Conservation (phyloP, 2,888 invertebrate genomes). For the Pasiphila rectangulata region DNA sequence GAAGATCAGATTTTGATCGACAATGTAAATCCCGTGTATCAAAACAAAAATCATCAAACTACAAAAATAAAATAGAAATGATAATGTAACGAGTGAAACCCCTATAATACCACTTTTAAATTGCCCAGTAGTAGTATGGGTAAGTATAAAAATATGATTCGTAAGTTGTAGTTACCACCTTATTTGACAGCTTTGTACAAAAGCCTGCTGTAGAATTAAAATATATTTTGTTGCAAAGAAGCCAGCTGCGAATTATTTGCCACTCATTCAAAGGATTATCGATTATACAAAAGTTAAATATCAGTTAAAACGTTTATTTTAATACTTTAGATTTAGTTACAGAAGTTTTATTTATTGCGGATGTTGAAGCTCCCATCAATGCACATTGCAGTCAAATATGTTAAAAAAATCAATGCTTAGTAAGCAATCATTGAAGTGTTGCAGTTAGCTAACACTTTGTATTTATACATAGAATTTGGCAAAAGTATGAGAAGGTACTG, state of each 20-base stretch:
- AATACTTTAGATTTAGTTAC: too few relatives aligned
- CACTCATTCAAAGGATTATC: slow-evolving; percentile 44
- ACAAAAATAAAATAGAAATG: slow-evolving; percentile 34
- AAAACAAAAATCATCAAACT: slow-evolving; percentile 38
- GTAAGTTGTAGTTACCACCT: slow-evolving; percentile 41
- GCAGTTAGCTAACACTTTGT: too few relatives aligned
- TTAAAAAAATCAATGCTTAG: too few relatives aligned
- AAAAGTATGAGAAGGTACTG: too few relatives aligned
- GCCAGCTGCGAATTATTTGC: slow-evolving; percentile 54
- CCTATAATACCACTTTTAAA: slow-evolving; percentile 14
- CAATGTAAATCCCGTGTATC: slow-evolving; percentile 53
- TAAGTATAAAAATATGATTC: slow-evolving; percentile 10
- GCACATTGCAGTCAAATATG: too few relatives aligned
- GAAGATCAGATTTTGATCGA: slow-evolving; percentile 63
- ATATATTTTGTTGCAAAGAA: slow-evolving; percentile 40
- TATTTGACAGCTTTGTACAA: slow-evolving; percentile 71
- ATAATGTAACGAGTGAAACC: slow-evolving; percentile 27
- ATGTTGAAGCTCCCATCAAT: too few relatives aligned
- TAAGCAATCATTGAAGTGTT: too few relatives aligned
- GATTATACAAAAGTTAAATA: slow-evolving; percentile 64
- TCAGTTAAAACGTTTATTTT: too few relatives aligned
- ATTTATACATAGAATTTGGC: too few relatives aligned
- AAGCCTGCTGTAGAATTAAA: slow-evolving; percentile 54
- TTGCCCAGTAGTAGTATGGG: slow-evolving; percentile 55
- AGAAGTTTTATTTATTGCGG: too few relatives aligned